Evolutionary conservation across 30 jellyfish, hydroid and myxozoan species (phyloP), one percentile per base, ranked within the genome.

Genomic region (Hydractinia echinata): DNA sequence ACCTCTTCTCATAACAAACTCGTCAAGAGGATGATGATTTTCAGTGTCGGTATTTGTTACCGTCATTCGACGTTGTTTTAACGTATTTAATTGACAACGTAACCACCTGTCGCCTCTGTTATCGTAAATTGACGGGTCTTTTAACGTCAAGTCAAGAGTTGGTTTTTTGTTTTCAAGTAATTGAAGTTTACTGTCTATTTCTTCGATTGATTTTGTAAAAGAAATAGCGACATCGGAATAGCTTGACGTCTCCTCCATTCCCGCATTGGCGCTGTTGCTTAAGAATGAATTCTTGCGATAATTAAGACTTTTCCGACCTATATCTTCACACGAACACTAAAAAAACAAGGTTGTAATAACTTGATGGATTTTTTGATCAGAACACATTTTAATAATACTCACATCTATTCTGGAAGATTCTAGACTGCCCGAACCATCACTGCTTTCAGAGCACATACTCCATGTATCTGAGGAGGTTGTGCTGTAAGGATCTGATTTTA

Each of bases 21-120:
- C 18, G 21, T 54, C 81, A 10, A 54, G 51, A 51, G 85, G 76
- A 55, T 61, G n/a, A 48, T 18, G 30, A 9, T 56, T 44, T 19
- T 54, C 85, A 67, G 7, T 51, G n/a, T 55, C 66, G 51, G 4
- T 19, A 6, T 61, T 84, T 30, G 44, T 30, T 19, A 30, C 61
- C 81, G 81, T 50, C 81, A 30, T 71, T 0, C 81, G 48, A 10
- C 88, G 18, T 82, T 73, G 96, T 67, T 86, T 91, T 5, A 72
- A 66, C 5, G 83, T 80, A 73, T 91, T 77, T 81, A 91, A 83
- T 8, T 91, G 97, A 16, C 67, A 76, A 52, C 97, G 69, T 16
- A 91, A 82, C 97, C 97, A 91, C 21, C 89, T 72, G 73, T 91
- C 97, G 21, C 88, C 81, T 18, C 88, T 89, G 79, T 86, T 85